Percentiles rank a stretch among this genome's conserved stretches.
Evolutionary conservation across 2,888 invertebrate species (phyloP).

Genomic region (Heliconius aoede): DNA sequence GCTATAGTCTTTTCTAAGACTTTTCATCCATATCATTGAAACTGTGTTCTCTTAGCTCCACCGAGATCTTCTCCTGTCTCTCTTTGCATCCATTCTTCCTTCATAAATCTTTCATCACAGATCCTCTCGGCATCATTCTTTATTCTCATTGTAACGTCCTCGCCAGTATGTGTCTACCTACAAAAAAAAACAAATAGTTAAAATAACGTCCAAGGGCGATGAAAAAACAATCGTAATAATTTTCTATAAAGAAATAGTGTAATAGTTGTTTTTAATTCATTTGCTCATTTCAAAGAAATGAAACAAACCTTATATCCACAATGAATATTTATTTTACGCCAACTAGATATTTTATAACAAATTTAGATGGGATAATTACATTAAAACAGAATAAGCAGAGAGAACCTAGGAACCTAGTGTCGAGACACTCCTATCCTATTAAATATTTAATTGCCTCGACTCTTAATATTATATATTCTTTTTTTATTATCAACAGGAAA

Average conservation of each 20-base stretch:
- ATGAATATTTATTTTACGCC: neutral
- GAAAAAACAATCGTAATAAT: neutral
- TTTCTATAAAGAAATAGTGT: neutral
- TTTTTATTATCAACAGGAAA: conserved; percentile 63
- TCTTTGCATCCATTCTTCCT: no score
- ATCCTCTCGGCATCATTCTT: no score
- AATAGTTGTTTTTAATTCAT: neutral
- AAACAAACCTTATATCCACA: neutral
- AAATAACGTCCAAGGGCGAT: neutral
- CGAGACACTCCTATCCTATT: no score
- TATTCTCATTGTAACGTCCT: no score
- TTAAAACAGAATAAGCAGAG: neutral
- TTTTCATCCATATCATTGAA: no score
- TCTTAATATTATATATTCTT: neutral
- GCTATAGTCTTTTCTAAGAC: no score
- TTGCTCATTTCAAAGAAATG: neutral
- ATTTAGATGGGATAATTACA: neutral
- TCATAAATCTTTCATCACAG: no score
- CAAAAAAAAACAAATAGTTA: no score
- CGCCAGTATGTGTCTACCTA: no score
- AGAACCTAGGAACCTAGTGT: no score
- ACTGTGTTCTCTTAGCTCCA: no score
- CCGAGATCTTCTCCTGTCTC: no score
- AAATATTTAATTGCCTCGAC: neutral
- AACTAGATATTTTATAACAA: neutral